Evolutionary conservation across 2,888 invertebrate species (phyloP).

Genomic region (Drosophila mercatorum): DNA sequence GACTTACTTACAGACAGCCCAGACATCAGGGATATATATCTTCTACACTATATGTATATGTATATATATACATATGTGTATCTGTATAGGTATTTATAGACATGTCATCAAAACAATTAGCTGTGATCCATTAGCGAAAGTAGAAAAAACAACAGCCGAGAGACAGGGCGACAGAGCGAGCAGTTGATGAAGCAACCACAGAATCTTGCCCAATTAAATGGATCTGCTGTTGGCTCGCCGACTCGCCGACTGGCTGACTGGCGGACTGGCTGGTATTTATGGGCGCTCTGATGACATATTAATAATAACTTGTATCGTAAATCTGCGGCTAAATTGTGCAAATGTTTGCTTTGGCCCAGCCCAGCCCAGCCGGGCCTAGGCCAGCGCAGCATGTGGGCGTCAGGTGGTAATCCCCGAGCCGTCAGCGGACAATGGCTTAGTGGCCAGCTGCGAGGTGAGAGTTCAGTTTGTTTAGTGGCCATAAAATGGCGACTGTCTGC

Average conservation of each 20-base stretch:
- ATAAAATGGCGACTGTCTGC: conserved; percentile 56
- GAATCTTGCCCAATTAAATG: conserved; percentile 69
- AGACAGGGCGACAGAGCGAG: neutral
- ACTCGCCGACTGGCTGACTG: conserved; percentile 24
- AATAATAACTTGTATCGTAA: conserved; percentile 81
- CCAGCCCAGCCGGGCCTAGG: neutral
- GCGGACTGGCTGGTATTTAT: conserved; percentile 48
- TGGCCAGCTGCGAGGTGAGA: conserved; percentile 57
- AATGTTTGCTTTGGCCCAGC: conserved; percentile 51
- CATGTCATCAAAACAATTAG: conserved; percentile 74
- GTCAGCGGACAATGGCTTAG: conserved; percentile 27
- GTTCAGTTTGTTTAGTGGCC: conserved; percentile 68
- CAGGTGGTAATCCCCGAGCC: conserved; percentile 44
- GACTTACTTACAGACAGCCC: conserved; percentile 9
- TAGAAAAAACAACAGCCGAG: conserved; percentile 5
- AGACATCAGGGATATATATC: neutral
- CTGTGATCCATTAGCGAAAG: conserved; percentile 63
- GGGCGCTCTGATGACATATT: conserved; percentile 73
- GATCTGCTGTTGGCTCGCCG: conserved; percentile 21
- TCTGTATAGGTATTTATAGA: conserved; percentile 51
- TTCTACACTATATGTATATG: neutral
- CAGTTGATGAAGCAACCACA: conserved; percentile 20
- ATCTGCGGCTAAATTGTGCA: conserved; percentile 61
- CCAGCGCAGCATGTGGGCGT: conserved; percentile 32
- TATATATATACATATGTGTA: neutral